Conservation (phyloP, 2,797 vertebrate genomes). For the Channa striata region DNA sequence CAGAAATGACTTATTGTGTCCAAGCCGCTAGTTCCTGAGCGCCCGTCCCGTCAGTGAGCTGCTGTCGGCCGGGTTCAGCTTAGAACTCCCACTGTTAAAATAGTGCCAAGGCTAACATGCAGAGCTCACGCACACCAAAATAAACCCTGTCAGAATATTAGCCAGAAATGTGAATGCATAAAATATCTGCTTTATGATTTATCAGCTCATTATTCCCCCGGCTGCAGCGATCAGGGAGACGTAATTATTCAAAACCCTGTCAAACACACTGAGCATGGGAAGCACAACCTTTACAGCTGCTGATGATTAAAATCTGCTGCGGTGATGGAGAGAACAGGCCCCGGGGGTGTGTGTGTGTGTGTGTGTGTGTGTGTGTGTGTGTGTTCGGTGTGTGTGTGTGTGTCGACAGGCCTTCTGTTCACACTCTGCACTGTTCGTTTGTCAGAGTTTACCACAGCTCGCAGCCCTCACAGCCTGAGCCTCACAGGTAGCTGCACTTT, state of each 20-base stretch:
- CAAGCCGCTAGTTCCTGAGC: neutral
- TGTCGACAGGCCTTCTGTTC: slow-evolving; percentile 34
- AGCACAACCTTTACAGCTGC: slow-evolving; percentile 57
- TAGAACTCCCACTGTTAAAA: neutral
- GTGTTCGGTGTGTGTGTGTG: too few species aligned
- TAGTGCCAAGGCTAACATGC: neutral
- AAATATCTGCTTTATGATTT: slow-evolving; percentile 29
- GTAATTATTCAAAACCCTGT: slow-evolving; percentile 52
- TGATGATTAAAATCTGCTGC: slow-evolving; percentile 55
- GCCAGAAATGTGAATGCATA: slow-evolving; percentile 9
- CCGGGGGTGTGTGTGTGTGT: slow-evolving; percentile 35
- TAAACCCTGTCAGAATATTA: neutral
- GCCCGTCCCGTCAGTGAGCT: neutral
- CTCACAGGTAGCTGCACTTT: neutral
- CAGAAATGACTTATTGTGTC: neutral
- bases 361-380: slow-evolving; percentile 39
- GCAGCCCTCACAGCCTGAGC: slow-evolving; percentile 2
- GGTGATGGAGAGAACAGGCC: slow-evolving; percentile 48
- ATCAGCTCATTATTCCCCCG: slow-evolving; percentile 32
- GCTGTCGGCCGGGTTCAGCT: neutral
- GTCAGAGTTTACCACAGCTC: slow-evolving; percentile 39
- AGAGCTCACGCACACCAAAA: slow-evolving; percentile 7
- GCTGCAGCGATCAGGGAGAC: slow-evolving; percentile 29
- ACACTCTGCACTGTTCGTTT: slow-evolving; percentile 30
- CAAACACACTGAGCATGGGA: slow-evolving; percentile 45